phyloP scores from a whole-genome alignment of 2,888 invertebrate species.

The Nesidiocoris tenuis region DNA sequence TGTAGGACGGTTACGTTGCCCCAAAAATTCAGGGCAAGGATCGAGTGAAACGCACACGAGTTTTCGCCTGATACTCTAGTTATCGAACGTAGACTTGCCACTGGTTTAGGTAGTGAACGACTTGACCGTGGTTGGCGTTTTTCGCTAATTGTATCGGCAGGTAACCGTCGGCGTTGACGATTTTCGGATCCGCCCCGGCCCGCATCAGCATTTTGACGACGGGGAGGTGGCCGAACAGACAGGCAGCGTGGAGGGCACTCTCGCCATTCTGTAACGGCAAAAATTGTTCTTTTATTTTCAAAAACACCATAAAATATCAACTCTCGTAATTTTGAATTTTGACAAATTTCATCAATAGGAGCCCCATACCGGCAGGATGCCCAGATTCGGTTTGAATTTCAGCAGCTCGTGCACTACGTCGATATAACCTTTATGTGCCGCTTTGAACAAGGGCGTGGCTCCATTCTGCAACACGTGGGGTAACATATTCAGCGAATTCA shows the following conservation, averaged over 20 bases:
- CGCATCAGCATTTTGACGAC: conserved; percentile 74
- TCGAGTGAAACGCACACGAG: not conserved
- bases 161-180: conserved; percentile 71
- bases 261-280: conserved; percentile 75
- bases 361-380: conserved; percentile 76
- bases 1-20: too few species aligned
- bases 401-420: conserved; percentile 82
- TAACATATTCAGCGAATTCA: too few species aligned
- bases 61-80: conserved; percentile 3
- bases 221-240: conserved; percentile 80
- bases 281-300: too few species aligned
- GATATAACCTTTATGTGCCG: conserved; percentile 89
- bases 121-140: conserved; percentile 46
- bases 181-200: conserved; percentile 66
- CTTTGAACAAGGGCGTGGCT: conserved; percentile 91
- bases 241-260: conserved; percentile 86
- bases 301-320: too few species aligned
- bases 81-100: conserved; percentile 45
- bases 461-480: conserved; percentile 78
- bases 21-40: not conserved
- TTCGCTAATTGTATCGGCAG: conserved; percentile 67
- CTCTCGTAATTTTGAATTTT: too few species aligned
- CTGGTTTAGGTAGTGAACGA: conserved; percentile 47
- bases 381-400: conserved; percentile 77
- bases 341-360: too few species aligned